Conservation (phyloP, 2,797 vertebrate genomes). For the Sebastolobus alascanus region DNA sequence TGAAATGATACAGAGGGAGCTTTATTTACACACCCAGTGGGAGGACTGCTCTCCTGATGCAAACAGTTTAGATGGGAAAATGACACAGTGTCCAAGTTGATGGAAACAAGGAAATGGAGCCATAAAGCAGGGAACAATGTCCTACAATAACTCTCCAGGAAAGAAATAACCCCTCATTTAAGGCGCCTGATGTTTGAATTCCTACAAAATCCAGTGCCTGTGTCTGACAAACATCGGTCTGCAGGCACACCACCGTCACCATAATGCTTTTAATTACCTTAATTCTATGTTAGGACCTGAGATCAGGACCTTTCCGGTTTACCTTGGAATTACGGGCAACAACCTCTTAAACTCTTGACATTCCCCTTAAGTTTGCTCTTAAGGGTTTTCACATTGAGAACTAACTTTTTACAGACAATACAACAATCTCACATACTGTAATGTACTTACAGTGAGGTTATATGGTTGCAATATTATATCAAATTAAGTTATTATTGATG, state of each 20-base stretch:
- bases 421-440: background rate
- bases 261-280: constrained; percentile 78
- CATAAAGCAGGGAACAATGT: constrained; percentile 69
- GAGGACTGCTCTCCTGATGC: constrained; percentile 69
- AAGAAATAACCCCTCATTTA: constrained; percentile 76
- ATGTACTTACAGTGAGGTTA: background rate
- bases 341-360: constrained; percentile 55
- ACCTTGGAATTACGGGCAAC: constrained; percentile 66
- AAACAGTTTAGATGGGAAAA: constrained; percentile 81
- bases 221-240: constrained; percentile 80
- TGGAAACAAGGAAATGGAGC: constrained; percentile 68
- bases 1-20: constrained; percentile 67
- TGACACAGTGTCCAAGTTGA: constrained; percentile 72
- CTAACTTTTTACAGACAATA: background rate
- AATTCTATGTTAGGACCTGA: constrained; percentile 77
- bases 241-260: constrained; percentile 65
- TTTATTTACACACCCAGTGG: constrained; percentile 75
- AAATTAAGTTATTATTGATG: background rate
- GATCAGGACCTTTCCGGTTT: constrained; percentile 63
- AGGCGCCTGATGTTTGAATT: constrained; percentile 76
- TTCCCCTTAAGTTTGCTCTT: constrained; percentile 16
- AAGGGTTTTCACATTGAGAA: constrained; percentile 21
- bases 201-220: constrained; percentile 58
- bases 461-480: background rate
- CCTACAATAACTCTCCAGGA: constrained; percentile 56